These are phyloP conservation scores for Buathra laborator DNA, from an alignment of 2,888 invertebrate species.

Conservation along the genomic window DNA sequence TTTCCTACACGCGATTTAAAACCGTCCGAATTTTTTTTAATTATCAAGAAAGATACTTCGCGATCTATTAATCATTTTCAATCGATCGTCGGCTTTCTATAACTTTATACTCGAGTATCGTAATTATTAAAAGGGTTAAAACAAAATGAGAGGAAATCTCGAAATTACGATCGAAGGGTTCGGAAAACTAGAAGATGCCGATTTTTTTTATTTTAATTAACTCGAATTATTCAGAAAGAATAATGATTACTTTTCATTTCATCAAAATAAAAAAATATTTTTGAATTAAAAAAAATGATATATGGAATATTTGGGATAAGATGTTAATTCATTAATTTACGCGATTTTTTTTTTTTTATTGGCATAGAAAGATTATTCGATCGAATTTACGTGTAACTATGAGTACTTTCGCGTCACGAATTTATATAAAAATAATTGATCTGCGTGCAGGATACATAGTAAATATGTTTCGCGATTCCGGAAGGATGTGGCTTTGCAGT, in stretches of 20 bases:
- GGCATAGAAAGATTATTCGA: neutral
- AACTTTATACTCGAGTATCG: neutral
- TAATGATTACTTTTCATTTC: neutral
- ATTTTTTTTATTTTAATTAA: neutral
- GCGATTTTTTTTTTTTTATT: neutral
- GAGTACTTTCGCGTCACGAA: neutral
- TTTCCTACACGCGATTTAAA: slow-evolving; percentile 28
- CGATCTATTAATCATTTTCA: neutral
- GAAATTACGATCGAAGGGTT: no score
- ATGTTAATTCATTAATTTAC: neutral
- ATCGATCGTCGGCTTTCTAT: neutral
- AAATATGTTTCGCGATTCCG: slow-evolving; percentile 38
- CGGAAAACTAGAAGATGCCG: neutral
- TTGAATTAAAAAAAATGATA: neutral
- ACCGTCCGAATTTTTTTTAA: neutral
- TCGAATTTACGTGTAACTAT: neutral
- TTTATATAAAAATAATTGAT: slow-evolving; percentile 3
- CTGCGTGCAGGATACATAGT: slow-evolving; percentile 4
- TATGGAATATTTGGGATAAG: neutral
- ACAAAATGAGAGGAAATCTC: neutral
- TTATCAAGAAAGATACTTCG: neutral
- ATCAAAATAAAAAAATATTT: neutral
- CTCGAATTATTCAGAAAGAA: neutral
- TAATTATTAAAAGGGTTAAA: neutral
- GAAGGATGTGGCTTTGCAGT: slow-evolving; percentile 37